Conservation (phyloP, 2,113 vertebrate genomes). For the Ondatra zibethicus region DNA sequence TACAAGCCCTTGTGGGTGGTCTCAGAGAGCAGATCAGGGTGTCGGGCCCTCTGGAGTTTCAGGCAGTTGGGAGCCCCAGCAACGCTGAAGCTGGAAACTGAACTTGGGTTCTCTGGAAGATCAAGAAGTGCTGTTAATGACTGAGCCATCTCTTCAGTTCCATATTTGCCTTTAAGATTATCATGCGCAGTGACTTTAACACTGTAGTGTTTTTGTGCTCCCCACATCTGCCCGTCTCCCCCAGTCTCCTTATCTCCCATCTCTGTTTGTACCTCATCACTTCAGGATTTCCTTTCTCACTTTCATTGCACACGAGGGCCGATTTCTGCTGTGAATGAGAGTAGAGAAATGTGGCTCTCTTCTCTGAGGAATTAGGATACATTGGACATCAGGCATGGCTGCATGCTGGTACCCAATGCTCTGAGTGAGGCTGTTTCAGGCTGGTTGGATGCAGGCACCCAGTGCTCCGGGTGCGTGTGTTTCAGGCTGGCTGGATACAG, state of each 20-base stretch:
- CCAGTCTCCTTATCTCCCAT: background rate
- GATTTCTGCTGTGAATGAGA: background rate
- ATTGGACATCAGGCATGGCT: background rate
- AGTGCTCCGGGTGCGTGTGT: too few species aligned
- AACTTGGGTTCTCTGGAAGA: background rate
- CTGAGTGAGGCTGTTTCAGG: background rate
- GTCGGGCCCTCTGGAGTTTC: background rate
- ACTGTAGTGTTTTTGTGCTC: fast-evolving
- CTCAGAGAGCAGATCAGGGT: background rate
- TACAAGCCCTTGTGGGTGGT: background rate
- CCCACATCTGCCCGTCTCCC: background rate
- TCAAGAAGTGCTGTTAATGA: background rate
- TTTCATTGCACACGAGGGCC: background rate
- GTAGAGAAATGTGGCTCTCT: background rate
- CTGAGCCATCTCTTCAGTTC: background rate
- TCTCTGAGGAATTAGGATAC: background rate
- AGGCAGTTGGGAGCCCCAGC: background rate
- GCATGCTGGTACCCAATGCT: background rate
- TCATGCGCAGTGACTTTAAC: background rate
- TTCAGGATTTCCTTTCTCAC: too few species aligned
- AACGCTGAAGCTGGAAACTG: background rate
- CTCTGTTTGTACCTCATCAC: background rate
- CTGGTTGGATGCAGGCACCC: background rate
- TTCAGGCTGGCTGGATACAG: background rate
- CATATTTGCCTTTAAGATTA: background rate